A percentile compares a stretch with the other conserved stretches of the same genome.
Conservation (phyloP, 2,888 invertebrate genomes). For the Sphecodes monilicornis region DNA sequence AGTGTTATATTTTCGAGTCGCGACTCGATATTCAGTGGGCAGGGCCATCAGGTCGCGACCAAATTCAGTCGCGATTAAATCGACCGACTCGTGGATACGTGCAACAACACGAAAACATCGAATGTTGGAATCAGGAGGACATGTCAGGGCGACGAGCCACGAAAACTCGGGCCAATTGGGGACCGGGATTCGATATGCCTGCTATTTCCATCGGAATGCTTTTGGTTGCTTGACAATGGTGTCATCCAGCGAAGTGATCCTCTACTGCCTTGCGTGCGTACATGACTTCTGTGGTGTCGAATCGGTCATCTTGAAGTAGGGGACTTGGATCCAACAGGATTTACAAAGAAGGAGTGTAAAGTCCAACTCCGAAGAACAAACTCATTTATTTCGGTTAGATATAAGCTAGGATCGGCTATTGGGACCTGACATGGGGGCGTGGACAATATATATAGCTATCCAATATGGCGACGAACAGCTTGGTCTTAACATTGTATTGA, state of each 20-base stretch:
- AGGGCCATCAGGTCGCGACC: background rate
- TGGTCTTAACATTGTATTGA: too few species aligned
- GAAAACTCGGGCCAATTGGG: slow-evolving; percentile 32
- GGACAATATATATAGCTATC: too few species aligned
- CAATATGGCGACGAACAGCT: too few species aligned
- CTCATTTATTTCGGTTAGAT: too few species aligned
- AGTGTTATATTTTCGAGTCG: slow-evolving; percentile 21
- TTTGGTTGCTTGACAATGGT: background rate
- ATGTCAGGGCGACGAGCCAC: background rate
- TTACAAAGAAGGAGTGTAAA: too few species aligned
- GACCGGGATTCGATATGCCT: slow-evolving; percentile 7
- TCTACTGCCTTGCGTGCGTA: slow-evolving; percentile 5
- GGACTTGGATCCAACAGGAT: too few species aligned
- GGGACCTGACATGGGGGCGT: too few species aligned
- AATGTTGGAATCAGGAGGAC: background rate
- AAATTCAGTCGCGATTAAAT: slow-evolving; percentile 29
- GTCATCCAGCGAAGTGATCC: background rate
- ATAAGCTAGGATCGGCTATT: too few species aligned
- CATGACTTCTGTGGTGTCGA: background rate
- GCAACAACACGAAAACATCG: background rate
- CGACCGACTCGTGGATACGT: background rate
- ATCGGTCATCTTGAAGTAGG: too few species aligned
- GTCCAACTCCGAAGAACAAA: too few species aligned
- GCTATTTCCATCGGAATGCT: slow-evolving; percentile 18
- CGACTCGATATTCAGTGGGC: slow-evolving; percentile 5